A percentile compares a stretch with the other conserved stretches of the same genome.
Conservation (phyloP, 2,797 vertebrate species). For the Gorsachius magnificus region DNA sequence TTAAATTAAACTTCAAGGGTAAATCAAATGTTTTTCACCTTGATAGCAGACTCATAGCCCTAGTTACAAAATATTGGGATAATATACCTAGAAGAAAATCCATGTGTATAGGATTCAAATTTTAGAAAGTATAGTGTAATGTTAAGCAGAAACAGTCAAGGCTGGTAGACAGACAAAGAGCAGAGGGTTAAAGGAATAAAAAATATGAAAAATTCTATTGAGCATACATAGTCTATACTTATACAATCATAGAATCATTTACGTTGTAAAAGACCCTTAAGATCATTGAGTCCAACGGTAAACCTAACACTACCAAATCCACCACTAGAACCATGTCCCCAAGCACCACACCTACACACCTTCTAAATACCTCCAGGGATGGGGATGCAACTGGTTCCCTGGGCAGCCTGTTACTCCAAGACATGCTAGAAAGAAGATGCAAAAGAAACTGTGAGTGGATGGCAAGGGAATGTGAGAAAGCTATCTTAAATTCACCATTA, state of each 20-base stretch:
- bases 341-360: fast-evolving
- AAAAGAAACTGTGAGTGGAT: not conserved
- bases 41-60: not conserved
- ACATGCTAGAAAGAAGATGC: not conserved
- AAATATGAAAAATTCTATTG: not conserved
- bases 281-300: not conserved
- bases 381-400: not conserved
- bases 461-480: not conserved
- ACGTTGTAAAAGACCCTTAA: not conserved
- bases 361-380: not conserved
- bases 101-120: not conserved
- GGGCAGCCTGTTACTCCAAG: not conserved
- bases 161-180: not conserved
- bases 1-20: not conserved
- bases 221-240: not conserved
- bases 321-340: not conserved
- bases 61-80: not conserved
- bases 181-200: not conserved
- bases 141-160: not conserved
- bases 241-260: not conserved
- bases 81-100: not conserved
- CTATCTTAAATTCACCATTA: not conserved
- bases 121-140: not conserved
- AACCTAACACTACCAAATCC: not conserved
- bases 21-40: conserved; percentile 7